phyloP scores from a whole-genome alignment of 2,113 vertebrate genomes.

The Nycticorax nycticorax region DNA sequence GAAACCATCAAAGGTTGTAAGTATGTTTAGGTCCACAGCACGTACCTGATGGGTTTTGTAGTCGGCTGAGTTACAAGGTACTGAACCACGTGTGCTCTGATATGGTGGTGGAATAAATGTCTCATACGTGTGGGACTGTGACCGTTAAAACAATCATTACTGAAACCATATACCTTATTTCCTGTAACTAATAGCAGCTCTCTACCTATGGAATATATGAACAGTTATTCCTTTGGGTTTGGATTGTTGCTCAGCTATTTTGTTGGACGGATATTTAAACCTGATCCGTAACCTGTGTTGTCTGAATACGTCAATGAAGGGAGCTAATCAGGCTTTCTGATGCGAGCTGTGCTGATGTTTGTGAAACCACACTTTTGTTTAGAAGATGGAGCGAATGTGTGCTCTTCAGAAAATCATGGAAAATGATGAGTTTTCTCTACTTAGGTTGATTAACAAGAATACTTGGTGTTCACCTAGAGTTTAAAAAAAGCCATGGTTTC shows the following conservation, averaged over 20 bases:
- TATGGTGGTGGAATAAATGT: constrained; percentile 66
- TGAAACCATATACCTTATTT: constrained; percentile 71
- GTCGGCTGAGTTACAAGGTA: not conserved
- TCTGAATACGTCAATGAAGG: not conserved
- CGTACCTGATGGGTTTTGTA: constrained; percentile 32
- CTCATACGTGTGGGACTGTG: constrained; percentile 74
- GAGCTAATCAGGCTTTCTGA: constrained; percentile 43
- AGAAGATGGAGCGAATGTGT: not conserved
- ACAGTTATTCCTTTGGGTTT: constrained; percentile 57
- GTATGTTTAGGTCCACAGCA: not conserved
- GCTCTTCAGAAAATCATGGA: constrained; percentile 34
- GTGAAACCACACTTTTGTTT: constrained; percentile 27
- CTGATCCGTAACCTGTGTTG: constrained; percentile 32
- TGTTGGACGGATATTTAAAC: constrained; percentile 61
- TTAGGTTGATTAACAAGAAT: not conserved
- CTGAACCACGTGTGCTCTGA: constrained; percentile 34
- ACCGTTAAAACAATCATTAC: constrained; percentile 63
- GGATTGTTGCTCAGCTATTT: constrained; percentile 62
- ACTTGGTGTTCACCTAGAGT: not conserved
- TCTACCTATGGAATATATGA: constrained; percentile 71
- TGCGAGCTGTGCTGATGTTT: constrained; percentile 38
- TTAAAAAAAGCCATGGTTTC: not conserved
- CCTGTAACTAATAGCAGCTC: constrained; percentile 65
- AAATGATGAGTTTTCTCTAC: constrained; percentile 43
- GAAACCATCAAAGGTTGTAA: not conserved